Evolutionary conservation across 2,797 vertebrate genomes (phyloP), one percentile per base, ranked within the genome.

Genomic region (Leuciscus waleckii): DNA sequence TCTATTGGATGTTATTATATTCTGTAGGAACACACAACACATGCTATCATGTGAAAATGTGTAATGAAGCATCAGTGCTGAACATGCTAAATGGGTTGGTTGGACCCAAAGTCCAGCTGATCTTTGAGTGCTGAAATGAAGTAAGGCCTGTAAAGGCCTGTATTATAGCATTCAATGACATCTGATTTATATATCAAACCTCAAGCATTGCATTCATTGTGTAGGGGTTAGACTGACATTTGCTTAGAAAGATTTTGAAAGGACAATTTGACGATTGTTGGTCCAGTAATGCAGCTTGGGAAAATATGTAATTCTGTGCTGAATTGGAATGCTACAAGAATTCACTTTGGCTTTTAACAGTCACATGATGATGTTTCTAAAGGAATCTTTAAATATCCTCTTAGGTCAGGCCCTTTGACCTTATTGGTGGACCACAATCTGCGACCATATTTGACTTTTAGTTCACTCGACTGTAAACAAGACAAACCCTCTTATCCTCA

Each of bases 361-460:
- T 54, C 46, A 78, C 71, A 78, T 11, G 6, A 73, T 82, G 39
- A 39, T 7, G 1, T 19, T 65, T 32, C 63, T 58, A 63, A 49
- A 67, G 19, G 41, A 81, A 82, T 41, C 43, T 71, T 58, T 49
- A 86, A 63, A 79, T 71, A 79, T 26, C 68, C n/a, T 19, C 10
- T 39, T 73, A 51, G 83, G 32, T 37, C 58, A 19, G 21, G 19
- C 37, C 83, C 43, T 17, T 51, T 54, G 68, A 73, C 67, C 68
- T 80, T 43, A 73, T 35, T 78, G 65, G 37, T 32, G 21, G 26
- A 79, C n/a, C 51, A 70, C n/a, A 70, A 10, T 58, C 75, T 61
- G 21, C 26, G 14, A 85, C 73, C 58, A 35, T 68, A 43, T 23
- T 68, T 84, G 4, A 77, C 69, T 35, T 82, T 43, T 74, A 46